These are phyloP conservation scores for Synergus laeviventris DNA, from an alignment of 2,888 invertebrate species.

Conservation along the genomic window DNA sequence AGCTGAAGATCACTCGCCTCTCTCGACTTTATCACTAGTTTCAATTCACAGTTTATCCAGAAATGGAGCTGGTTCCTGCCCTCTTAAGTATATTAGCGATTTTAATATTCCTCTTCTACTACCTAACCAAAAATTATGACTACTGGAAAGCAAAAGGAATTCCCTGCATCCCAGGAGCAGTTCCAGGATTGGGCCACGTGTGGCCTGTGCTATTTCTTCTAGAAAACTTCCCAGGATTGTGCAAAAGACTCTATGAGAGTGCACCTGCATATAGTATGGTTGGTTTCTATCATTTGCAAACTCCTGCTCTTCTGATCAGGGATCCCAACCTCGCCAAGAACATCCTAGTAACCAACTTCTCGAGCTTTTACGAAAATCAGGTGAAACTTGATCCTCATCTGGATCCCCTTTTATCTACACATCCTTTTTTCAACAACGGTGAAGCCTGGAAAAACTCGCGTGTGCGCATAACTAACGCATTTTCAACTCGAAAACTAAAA, in stretches of 20 bases:
- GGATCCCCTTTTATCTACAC: slow-evolving; percentile 60
- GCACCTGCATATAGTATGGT: slow-evolving; percentile 38
- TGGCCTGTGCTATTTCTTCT: slow-evolving; percentile 35
- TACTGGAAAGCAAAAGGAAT: slow-evolving; percentile 47
- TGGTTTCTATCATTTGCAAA: slow-evolving; percentile 43
- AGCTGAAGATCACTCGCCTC: slow-evolving; percentile 22
- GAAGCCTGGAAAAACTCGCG: slow-evolving; percentile 58
- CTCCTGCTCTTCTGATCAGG: slow-evolving; percentile 43
- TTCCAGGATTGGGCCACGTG: slow-evolving; percentile 47
- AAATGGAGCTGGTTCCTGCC: slow-evolving; percentile 1
- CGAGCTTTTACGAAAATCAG: slow-evolving; percentile 60
- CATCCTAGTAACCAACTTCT: slow-evolving; percentile 61
- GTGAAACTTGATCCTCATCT: slow-evolving; percentile 44
- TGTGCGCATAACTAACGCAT: slow-evolving; percentile 50
- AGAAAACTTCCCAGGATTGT: slow-evolving; percentile 31
- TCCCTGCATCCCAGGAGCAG: slow-evolving; percentile 32
- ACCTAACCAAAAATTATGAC: slow-evolving; percentile 42
- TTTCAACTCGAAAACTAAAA: slow-evolving; percentile 57
- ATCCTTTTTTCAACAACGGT: slow-evolving; percentile 64
- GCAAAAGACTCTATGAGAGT: slow-evolving; percentile 35
- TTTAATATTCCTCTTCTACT: slow-evolving; percentile 45
- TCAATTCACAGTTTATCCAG: slow-evolving; percentile 19
- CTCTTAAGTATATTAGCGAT: background rate
- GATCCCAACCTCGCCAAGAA: slow-evolving; percentile 49
- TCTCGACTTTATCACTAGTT: slow-evolving; percentile 34